phyloP scores from a whole-genome alignment of 2,888 invertebrate genomes.

The Acrobasis repandana region DNA sequence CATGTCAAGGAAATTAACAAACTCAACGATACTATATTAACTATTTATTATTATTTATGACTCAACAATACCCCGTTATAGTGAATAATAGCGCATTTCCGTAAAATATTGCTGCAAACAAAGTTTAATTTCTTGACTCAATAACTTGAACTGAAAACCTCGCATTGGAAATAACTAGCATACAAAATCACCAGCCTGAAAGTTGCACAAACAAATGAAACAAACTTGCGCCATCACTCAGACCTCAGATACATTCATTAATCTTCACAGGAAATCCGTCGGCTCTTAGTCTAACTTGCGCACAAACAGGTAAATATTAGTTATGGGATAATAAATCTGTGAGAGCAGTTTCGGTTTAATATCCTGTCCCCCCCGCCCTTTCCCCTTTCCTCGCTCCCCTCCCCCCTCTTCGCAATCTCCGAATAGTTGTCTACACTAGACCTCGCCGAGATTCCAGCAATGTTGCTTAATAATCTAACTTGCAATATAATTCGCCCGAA shows the following conservation, averaged over 20 bases:
- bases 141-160: background rate
- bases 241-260: conserved; percentile 15
- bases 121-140: too few species aligned
- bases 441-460: conserved; percentile 7
- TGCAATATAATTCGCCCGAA: conserved; percentile 13
- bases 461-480: conserved; percentile 14
- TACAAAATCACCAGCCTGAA: background rate
- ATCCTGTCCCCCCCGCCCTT: conserved; percentile 41
- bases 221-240: conserved; percentile 8
- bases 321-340: conserved; percentile 50
- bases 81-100: too few species aligned
- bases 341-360: conserved; percentile 49
- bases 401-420: conserved; percentile 38
- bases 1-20: too few species aligned
- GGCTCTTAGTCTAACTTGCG: conserved; percentile 14
- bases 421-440: conserved; percentile 37
- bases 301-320: conserved; percentile 53
- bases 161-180: background rate
- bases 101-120: too few species aligned
- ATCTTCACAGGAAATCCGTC: conserved; percentile 13
- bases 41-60: too few species aligned
- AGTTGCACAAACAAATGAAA: background rate
- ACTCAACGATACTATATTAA: too few species aligned
- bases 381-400: conserved; percentile 22
- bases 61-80: too few species aligned